Evolutionary conservation across 2,797 vertebrate species (phyloP).

Genomic region (Myoxocephalus aenaeus): DNA sequence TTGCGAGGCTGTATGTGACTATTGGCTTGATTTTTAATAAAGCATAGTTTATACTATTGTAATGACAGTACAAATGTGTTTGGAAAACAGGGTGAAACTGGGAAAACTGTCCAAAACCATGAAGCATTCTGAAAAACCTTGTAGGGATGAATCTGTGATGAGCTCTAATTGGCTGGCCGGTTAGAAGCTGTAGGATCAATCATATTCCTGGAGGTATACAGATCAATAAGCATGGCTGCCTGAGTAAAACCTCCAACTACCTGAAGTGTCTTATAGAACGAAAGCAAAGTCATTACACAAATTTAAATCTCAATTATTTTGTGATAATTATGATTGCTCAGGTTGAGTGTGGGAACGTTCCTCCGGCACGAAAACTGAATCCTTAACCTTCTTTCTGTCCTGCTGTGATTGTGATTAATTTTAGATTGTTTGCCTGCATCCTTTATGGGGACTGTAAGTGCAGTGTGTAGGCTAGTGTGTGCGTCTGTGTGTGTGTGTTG

Average conservation of each 20-base stretch:
- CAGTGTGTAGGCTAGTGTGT: constrained; percentile 18
- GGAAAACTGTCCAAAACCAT: constrained; percentile 13
- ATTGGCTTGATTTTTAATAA: not conserved
- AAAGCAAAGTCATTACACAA: constrained; percentile 38
- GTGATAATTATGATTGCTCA: constrained; percentile 33
- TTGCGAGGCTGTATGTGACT: constrained; percentile 10
- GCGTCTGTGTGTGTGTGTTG: not conserved
- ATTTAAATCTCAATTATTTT: constrained; percentile 34
- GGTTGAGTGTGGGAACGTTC: constrained; percentile 40
- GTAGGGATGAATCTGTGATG: constrained; percentile 15
- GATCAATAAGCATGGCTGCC: constrained; percentile 47
- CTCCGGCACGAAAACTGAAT: constrained; percentile 24
- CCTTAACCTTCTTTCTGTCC: constrained; percentile 10
- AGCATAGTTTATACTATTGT: not conserved
- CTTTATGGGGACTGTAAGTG: constrained; percentile 46
- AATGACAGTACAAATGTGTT: not conserved
- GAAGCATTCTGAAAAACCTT: not conserved
- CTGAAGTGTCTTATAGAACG: constrained; percentile 15
- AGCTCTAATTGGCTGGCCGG: constrained; percentile 42
- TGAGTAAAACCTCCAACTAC: constrained; percentile 8
- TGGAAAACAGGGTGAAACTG: not conserved
- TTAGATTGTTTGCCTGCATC: constrained; percentile 29
- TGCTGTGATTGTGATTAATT: constrained; percentile 42
- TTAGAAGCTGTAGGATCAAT: constrained; percentile 35
- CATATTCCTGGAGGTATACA: constrained; percentile 26